A percentile compares a stretch with the other conserved stretches of the same genome.
Conservation (phyloP, 2,888 invertebrate genomes). For the Acleris holmiana region DNA sequence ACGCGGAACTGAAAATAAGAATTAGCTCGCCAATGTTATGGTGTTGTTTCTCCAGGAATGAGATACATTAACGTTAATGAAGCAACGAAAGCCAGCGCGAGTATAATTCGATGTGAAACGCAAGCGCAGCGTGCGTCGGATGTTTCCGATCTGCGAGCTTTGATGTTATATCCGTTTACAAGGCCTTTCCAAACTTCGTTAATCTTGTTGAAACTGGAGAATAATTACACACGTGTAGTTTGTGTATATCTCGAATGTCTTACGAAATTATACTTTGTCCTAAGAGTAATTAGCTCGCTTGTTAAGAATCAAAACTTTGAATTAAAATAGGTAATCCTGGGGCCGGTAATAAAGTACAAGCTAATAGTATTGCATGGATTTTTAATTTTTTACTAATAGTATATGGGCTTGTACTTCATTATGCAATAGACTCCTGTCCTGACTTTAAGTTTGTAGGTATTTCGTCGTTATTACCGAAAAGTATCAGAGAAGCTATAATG, state of each 20-base stretch:
- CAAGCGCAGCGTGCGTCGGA: conserved; percentile 43
- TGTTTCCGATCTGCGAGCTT: conserved; percentile 42
- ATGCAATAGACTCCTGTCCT: too few species aligned
- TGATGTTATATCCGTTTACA: conserved; percentile 62
- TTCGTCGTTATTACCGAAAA: too few species aligned
- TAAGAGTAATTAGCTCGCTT: not conserved
- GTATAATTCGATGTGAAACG: conserved; percentile 47
- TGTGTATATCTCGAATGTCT: conserved; percentile 25
- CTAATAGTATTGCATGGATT: too few species aligned
- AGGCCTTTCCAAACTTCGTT: conserved; percentile 52
- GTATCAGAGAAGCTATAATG: too few species aligned
- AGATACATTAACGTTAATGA: conserved; percentile 46
- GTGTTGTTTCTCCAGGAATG: conserved; percentile 41
- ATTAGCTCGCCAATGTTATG: conserved; percentile 44
- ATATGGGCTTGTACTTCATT: too few species aligned
- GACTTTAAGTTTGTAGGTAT: not conserved
- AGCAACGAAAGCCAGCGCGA: conserved; percentile 55
- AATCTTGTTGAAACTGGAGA: conserved; percentile 39
- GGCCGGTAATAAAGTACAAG: too few species aligned
- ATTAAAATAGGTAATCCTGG: too few species aligned
- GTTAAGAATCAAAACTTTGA: not conserved
- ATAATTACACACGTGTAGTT: conserved; percentile 37
- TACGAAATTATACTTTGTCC: conserved; percentile 6
- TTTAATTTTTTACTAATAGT: too few species aligned
- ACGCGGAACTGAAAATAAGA: conserved; percentile 47